Evolutionary conservation across 2,888 invertebrate genomes (phyloP).

Genomic region (Eupithecia pulchellata): DNA sequence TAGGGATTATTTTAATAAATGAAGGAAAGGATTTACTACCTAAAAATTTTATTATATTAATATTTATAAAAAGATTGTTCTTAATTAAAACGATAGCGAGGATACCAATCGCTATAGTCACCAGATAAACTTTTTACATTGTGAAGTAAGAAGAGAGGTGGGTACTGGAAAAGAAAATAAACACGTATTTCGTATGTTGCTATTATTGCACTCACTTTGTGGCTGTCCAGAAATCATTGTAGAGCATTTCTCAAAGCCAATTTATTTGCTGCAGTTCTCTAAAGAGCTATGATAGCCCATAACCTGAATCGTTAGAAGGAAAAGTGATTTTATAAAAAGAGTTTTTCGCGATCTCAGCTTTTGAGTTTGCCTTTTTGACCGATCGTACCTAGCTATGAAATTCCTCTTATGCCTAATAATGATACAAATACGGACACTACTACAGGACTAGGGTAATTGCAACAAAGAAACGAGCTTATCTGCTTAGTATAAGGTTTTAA

Average conservation of each 20-base stretch:
- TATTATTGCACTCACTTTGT: slow-evolving; percentile 46
- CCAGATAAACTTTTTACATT: neutral
- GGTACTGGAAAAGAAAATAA: neutral
- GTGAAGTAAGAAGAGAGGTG: no score
- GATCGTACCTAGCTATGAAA: neutral
- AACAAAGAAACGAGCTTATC: no score
- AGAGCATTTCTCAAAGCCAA: slow-evolving; percentile 42
- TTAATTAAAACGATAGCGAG: neutral
- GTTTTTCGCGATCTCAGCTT: neutral
- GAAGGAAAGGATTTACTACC: slow-evolving; percentile 2
- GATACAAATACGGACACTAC: no score
- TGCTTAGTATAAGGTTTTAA: no score
- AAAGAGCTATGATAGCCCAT: slow-evolving; percentile 1
- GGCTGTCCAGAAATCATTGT: slow-evolving; percentile 40
- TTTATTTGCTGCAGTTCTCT: slow-evolving; percentile 33
- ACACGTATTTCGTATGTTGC: slow-evolving; percentile 27
- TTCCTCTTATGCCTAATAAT: no score
- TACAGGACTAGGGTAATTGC: no score
- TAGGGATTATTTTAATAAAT: slow-evolving; percentile 5
- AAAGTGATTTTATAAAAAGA: neutral
- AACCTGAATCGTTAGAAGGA: neutral
- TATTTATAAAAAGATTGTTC: neutral
- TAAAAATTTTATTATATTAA: neutral
- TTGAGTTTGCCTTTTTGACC: neutral
- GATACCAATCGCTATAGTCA: neutral